A percentile compares a stretch with the other conserved stretches of the same genome.
phyloP scores from a whole-genome alignment of 2,113 vertebrate species.

The Sylvia atricapilla region DNA sequence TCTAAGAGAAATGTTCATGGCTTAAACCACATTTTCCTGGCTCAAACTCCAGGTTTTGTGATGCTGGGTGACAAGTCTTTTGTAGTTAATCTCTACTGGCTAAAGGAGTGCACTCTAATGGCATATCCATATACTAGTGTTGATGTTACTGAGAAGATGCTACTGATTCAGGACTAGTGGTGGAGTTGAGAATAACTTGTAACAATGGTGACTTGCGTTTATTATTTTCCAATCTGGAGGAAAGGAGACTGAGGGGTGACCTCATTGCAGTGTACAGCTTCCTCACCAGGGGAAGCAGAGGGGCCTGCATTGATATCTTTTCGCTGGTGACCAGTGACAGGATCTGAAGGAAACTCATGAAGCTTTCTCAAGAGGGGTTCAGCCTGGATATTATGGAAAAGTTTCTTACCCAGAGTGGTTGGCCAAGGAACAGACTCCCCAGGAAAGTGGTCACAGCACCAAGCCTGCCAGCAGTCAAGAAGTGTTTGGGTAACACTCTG shows the following conservation, averaged over 20 bases:
- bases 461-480: neutral
- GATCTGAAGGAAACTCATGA: neutral
- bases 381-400: neutral
- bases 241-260: neutral
- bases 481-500: neutral
- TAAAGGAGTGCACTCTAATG: neutral
- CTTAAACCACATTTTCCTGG: neutral
- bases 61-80: neutral
- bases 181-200: neutral
- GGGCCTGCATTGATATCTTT: neutral
- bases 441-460: neutral
- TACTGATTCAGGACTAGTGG: neutral
- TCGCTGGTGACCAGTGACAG: neutral
- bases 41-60: neutral
- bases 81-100: neutral
- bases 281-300: neutral
- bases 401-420: neutral
- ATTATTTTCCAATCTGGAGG: slow-evolving; percentile 31
- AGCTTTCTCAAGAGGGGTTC: neutral
- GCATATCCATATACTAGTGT: neutral
- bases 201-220: neutral
- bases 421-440: neutral
- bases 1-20: neutral
- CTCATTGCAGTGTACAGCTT: neutral
- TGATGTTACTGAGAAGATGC: neutral